Percentiles rank a stretch among this genome's conserved stretches.
Conservation (phyloP, 2,113 vertebrate species). For the Himantopus leucocephalus region DNA sequence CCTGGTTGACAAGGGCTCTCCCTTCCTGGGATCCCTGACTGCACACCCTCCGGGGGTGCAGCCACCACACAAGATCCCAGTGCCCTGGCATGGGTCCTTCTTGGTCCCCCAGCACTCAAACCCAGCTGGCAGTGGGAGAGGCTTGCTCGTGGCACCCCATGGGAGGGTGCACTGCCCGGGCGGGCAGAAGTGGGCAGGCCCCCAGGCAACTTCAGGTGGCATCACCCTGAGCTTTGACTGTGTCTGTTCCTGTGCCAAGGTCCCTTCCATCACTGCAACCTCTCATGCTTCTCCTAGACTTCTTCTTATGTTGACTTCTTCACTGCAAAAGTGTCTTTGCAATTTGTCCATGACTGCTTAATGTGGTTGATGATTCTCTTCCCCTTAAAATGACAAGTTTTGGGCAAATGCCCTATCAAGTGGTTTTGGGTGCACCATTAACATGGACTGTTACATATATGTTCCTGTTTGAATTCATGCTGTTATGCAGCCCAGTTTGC, state of each 20-base stretch:
- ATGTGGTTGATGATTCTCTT: not conserved
- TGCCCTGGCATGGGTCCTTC: accelerated
- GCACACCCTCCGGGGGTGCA: too few relatives aligned
- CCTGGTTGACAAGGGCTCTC: accelerated
- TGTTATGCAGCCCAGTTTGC: not conserved
- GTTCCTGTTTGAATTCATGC: not conserved
- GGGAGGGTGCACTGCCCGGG: accelerated
- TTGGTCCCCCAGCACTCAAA: accelerated
- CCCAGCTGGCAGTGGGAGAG: accelerated
- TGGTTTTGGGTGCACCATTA: not conserved
- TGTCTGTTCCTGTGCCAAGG: accelerated
- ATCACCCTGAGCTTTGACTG: accelerated
- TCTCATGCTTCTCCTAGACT: not conserved
- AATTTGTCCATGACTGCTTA: not conserved
- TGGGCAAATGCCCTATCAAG: not conserved
- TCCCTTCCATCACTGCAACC: not conserved
- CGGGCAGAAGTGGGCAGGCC: accelerated
- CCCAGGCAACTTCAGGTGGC: accelerated
- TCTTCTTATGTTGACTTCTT: not conserved
- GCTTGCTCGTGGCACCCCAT: accelerated
- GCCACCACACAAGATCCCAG: accelerated
- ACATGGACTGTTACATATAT: accelerated
- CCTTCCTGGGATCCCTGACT: accelerated
- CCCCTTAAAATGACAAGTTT: not conserved
- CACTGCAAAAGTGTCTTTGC: not conserved